Percentiles rank a stretch among this genome's conserved stretches.
These are phyloP conservation scores for Cydia fagiglandana DNA, from an alignment of 1,140 invertebrate genomes.

Conservation along the genomic window DNA sequence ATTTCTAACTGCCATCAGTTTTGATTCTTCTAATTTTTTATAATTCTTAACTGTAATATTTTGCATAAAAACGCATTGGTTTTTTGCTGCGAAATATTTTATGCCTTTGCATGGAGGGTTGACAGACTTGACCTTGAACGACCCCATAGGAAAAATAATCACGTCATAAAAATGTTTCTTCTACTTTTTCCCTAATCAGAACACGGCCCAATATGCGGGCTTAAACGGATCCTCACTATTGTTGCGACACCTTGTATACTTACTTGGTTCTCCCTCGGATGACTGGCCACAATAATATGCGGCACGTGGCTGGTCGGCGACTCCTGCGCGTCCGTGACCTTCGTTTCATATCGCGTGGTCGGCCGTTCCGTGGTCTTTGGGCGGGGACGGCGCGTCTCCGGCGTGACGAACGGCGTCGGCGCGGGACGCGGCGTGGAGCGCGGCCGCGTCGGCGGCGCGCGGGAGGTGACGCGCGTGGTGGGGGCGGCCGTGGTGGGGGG, in stretches of 20 bases:
- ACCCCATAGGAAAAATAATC: too few species aligned
- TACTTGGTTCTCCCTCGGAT: constrained; percentile 81
- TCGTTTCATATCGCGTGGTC: constrained; percentile 59
- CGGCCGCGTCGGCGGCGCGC: constrained; percentile 42
- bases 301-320: constrained; percentile 70
- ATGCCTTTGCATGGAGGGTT: too few species aligned
- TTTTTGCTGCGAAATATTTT: too few species aligned
- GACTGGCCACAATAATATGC: constrained; percentile 82
- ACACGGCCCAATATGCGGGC: too few species aligned
- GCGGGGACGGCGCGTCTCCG: constrained; percentile 48
- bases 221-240: too few species aligned
- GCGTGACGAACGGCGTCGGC: constrained; percentile 49
- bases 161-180: too few species aligned
- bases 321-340: constrained; percentile 62
- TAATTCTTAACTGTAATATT: too few species aligned
- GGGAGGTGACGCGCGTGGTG: constrained; percentile 4
- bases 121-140: too few species aligned
- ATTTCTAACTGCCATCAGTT: too few species aligned
- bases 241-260: not conserved
- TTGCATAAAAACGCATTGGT: too few species aligned
- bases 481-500: constrained; percentile 35
- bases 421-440: constrained; percentile 48
- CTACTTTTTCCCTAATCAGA: too few species aligned
- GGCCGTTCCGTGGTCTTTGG: constrained; percentile 56
- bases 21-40: too few species aligned